Evolutionary conservation across 2,797 vertebrate genomes (phyloP), one percentile per base, ranked within the genome.

Genomic region (Picus viridis): DNA sequence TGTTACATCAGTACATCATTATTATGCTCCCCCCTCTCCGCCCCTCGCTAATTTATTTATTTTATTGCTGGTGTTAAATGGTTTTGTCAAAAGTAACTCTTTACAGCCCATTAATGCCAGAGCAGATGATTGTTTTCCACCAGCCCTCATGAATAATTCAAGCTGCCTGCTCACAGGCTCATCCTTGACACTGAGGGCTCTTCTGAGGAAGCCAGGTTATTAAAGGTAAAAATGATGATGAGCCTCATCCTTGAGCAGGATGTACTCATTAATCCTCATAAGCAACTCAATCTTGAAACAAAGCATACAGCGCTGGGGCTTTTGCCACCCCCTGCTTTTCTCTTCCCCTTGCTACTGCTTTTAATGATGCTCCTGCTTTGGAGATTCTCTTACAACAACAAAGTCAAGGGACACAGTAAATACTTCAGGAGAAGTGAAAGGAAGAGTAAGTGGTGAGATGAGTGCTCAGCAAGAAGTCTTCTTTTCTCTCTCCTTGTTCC

Each of bases 1-100:
- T 11, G 36, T 92, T 79, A 22, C 32, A 61, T 47, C 29, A 59
- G 63, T 63, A 39, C 59, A 78, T 84, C 70, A 67, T 94, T 82
- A 83, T 81, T 74, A 43, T 91, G 30, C 27, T 87, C 43, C 23
- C n/a, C 34, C 6, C 29, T 16, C 23, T 12, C 56, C 19, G 22
- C 27, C 26, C n/a, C 12, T 63, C 58, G 82, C 86, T 83, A 62
- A 79, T 89, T 92, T 92, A 90, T 94, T 93, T 96, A 79, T 92
- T 95, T 95, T 94, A 86, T 89, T 84, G 89, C 62, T 83, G 36
- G 78, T 95, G 92, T 93, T 95, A 96, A 95, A 97, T 83, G 80
- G 57, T 92, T 92, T 95, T 95, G 94, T 97, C 93, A 92, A 95
- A 96, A 96, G 83, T 72, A 92, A 83, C 84, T 62, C 69, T 95